These are phyloP conservation scores for Halocynthia aurantium DNA, from an alignment of 23 tunicate genomes.

Conservation along the genomic window DNA sequence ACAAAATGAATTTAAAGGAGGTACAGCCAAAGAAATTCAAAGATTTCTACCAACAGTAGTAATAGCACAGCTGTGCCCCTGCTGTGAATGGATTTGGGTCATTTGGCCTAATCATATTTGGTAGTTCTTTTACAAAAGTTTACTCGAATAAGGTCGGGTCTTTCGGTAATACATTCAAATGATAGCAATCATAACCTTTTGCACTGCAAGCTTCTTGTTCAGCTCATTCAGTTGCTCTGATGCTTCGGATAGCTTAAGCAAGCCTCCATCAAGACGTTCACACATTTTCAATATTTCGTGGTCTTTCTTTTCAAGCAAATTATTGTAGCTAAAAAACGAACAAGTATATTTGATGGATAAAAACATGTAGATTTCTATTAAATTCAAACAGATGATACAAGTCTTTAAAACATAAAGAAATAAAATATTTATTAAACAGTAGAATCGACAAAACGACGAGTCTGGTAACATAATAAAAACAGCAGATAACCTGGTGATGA, in stretches of 20 bases:
- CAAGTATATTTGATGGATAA: background rate
- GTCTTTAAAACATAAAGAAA: background rate
- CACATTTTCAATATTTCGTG: constrained; percentile 94
- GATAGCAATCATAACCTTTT: constrained; percentile 49
- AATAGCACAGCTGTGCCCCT: too few relatives aligned
- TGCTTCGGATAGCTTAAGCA: constrained; percentile 92
- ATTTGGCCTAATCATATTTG: too few relatives aligned
- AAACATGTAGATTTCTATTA: background rate
- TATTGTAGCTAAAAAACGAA: constrained; percentile 48
- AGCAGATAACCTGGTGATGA: constrained; percentile 63
- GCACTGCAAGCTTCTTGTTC: constrained; percentile 94
- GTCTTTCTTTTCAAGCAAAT: constrained; percentile 89
- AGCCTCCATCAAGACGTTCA: constrained; percentile 96
- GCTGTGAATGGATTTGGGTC: too few relatives aligned
- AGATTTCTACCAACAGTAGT: too few relatives aligned
- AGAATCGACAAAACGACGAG: background rate
- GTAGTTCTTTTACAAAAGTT: too few relatives aligned
- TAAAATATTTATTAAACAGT: background rate
- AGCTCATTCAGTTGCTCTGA: constrained; percentile 93
- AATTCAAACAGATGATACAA: background rate
- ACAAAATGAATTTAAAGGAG: too few relatives aligned
- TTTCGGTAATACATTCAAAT: too few relatives aligned
- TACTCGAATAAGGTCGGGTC: too few relatives aligned
- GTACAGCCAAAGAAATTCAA: too few relatives aligned
- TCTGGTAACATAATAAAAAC: background rate